Base-by-base conservation (phyloP, 2,113 vertebrate species). In the Hippocampus comes region DNA sequence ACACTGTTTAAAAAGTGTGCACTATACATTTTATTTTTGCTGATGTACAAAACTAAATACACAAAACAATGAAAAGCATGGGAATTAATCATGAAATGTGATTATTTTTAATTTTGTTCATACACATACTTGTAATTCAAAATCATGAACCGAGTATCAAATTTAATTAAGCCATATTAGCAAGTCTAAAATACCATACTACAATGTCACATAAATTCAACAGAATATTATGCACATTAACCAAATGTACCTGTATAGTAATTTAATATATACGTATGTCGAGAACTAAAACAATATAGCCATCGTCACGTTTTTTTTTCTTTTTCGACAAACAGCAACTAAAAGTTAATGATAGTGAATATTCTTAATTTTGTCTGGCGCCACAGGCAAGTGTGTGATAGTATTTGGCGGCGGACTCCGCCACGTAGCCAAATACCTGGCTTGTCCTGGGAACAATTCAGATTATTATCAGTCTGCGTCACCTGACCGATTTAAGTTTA, bases 401-500 rank as follows among this genome's bases (percentile, higher is more conserved):
- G 2, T 65, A 46, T 46, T 23, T 65, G 11, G 21, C 3, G 11
- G 21, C 41, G 5, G 41, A 23, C 21, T 23, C 63, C 6, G 9
- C 10, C 20, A 14, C n/a, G 38, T 64, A n/a, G 21, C 38, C 63
- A 64, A 64, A 12, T 43, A 46, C 30, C 17, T 18, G 59, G 18
- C 30, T 42, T 41, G 20, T 42, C 18, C 21, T 43, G 63, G 41
- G 41, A 65, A 65, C 38, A 23, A 46, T n/a, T 41, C 25, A 42
- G 51, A 30, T 38, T 64, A 18, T 46, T 27, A 15, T 2, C 41
- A 7, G 63, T 23, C 57, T 1, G 30, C 1, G 1, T 18, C 60
- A 23, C 20, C 2, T 68, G 21, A 55, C 67, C 38, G 30, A 60
- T 17, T 75, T 56, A 68, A 61, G 66, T 76, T 83, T 63, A 51